Conservation (phyloP, 2,113 vertebrate genomes). For the Falco punctatus region DNA sequence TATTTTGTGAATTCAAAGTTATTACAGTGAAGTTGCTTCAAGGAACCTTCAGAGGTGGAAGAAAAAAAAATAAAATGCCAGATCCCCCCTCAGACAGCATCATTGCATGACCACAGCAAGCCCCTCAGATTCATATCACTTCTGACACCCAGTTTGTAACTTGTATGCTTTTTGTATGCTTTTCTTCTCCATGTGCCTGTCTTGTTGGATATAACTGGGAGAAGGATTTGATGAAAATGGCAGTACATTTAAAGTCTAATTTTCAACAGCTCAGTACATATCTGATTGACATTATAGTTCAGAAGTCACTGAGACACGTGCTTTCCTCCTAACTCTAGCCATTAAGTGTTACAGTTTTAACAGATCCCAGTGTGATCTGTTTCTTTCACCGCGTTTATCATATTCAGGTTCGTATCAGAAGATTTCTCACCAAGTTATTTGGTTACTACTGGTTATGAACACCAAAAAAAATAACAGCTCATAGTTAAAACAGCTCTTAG, state of each 20-base stretch:
- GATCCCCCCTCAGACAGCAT: neutral
- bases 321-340: neutral
- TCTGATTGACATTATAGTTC: neutral
- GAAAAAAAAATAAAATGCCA: slow-evolving; percentile 39
- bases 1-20: slow-evolving; percentile 47
- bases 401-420: neutral
- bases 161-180: neutral
- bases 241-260: slow-evolving; percentile 20
- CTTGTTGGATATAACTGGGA: neutral
- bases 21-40: slow-evolving; percentile 59
- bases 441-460: neutral
- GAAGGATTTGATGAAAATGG: slow-evolving; percentile 6
- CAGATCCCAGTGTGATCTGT: neutral
- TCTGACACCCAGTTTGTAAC: neutral
- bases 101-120: slow-evolving; percentile 48
- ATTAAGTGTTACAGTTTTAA: neutral
- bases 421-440: neutral
- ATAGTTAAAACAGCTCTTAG: neutral
- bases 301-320: neutral
- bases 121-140: neutral
- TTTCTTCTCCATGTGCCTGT: neutral
- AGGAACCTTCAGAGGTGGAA: slow-evolving; percentile 55
- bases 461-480: neutral
- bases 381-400: neutral
- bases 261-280: neutral